A percentile compares a stretch with the other conserved stretches of the same genome.
Conservation (phyloP, 1,140 invertebrate genomes). For the Drosophila parabipectinata region DNA sequence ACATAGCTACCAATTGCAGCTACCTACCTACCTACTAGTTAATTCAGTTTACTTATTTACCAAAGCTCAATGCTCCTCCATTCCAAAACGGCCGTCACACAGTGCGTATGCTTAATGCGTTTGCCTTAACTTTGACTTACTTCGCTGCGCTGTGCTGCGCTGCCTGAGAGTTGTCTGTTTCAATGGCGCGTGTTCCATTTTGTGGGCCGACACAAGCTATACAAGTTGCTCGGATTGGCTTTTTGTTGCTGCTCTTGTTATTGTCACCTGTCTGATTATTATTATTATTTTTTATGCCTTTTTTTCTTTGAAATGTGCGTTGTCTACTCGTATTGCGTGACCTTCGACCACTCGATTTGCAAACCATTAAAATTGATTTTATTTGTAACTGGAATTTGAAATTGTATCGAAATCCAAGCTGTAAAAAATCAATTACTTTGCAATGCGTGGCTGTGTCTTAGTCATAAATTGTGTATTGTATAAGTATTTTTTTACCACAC, state of each 20-base stretch:
- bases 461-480: constrained; percentile 25
- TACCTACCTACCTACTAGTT: constrained; percentile 45
- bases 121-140: constrained; percentile 48
- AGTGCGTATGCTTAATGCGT: constrained; percentile 71
- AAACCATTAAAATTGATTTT: constrained; percentile 64
- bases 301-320: constrained; percentile 69
- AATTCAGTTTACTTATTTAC: constrained; percentile 52
- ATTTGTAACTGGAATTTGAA: constrained; percentile 52
- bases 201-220: constrained; percentile 52
- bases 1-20: constrained; percentile 60
- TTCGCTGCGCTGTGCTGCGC: constrained; percentile 5
- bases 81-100: constrained; percentile 54
- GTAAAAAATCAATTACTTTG: constrained; percentile 70
- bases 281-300: constrained; percentile 44
- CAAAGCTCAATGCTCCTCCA: constrained; percentile 29
- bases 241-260: constrained; percentile 65
- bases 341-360: constrained; percentile 70
- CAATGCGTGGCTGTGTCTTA: constrained; percentile 57
- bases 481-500: constrained; percentile 8
- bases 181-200: constrained; percentile 69
- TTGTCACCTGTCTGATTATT: constrained; percentile 78
- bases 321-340: constrained; percentile 53
- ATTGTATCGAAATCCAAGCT: constrained; percentile 65
- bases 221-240: constrained; percentile 33
- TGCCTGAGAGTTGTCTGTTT: constrained; percentile 36